Conservation (phyloP, 2,113 vertebrate genomes). For the Phylloscopus trochilus region DNA sequence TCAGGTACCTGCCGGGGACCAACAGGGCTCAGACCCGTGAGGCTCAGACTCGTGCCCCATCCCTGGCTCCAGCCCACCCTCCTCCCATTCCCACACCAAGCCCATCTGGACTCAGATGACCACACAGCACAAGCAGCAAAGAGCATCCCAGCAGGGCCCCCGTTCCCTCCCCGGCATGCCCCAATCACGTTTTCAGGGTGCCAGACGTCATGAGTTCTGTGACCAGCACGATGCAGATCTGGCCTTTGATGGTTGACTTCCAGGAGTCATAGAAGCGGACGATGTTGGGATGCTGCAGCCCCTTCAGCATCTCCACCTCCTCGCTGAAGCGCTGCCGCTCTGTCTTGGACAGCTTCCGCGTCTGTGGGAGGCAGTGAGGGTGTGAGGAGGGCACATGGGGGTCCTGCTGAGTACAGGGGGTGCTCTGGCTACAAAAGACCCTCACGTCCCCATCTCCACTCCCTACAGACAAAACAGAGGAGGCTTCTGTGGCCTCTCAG, state of each 20-base stretch:
- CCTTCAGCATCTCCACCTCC: constrained; percentile 96
- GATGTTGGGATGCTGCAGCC: constrained; percentile 94
- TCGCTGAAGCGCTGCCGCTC: constrained; percentile 90
- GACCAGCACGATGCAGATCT: constrained; percentile 90
- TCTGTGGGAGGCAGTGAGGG: constrained; percentile 66
- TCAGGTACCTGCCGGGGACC: constrained; percentile 81
- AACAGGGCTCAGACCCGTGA: not conserved
- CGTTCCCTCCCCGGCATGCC: accelerated
- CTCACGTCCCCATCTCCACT: accelerated
- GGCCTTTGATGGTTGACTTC: constrained; percentile 85
- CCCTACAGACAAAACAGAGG: accelerated
- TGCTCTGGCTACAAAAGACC: not conserved
- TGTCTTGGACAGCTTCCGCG: constrained; percentile 79
- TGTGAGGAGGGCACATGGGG: accelerated
- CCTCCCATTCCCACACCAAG: accelerated
- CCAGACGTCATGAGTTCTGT: constrained; percentile 97
- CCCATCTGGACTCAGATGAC: accelerated
- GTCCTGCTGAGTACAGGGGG: not conserved
- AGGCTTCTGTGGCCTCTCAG: not conserved
- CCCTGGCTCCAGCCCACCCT: not conserved
- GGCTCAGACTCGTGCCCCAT: accelerated
- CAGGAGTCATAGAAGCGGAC: constrained; percentile 96
- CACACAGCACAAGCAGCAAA: not conserved
- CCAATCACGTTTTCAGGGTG: constrained; percentile 88
- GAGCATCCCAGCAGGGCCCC: accelerated